phyloP scores from a whole-genome alignment of 2,797 vertebrate genomes.

The Hemibagrus guttatus region DNA sequence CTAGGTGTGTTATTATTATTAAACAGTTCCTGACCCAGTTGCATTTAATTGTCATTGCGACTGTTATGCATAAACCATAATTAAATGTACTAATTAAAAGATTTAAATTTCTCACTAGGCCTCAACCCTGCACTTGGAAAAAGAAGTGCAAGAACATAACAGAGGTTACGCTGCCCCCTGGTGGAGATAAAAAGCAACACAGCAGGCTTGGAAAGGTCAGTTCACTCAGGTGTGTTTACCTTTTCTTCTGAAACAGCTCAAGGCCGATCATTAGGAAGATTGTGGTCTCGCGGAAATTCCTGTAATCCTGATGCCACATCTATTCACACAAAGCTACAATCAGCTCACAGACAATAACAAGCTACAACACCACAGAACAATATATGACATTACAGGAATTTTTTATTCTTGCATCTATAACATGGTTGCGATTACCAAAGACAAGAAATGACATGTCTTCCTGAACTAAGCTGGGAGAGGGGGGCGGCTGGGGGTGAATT shows the following conservation, averaged over 20 bases:
- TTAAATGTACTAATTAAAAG: slow-evolving; percentile 29
- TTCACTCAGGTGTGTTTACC: slow-evolving; percentile 71
- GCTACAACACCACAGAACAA: slow-evolving; percentile 3
- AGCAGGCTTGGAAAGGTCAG: not conserved
- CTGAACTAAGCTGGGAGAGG: not conserved
- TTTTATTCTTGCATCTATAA: not conserved
- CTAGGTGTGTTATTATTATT: not conserved
- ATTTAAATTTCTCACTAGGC: slow-evolving; percentile 22
- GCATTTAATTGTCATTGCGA: not conserved
- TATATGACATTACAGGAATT: not conserved
- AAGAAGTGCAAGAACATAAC: not conserved
- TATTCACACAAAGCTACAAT: slow-evolving; percentile 61
- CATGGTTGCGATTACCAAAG: not conserved
- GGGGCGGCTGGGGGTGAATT: too few relatives aligned
- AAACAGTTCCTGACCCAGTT: not conserved
- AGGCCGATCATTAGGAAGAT: slow-evolving; percentile 90
- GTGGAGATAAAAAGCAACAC: not conserved
- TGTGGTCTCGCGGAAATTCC: slow-evolving; percentile 91
- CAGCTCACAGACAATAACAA: not conserved
- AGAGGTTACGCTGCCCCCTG: slow-evolving; percentile 27
- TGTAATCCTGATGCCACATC: slow-evolving; percentile 96
- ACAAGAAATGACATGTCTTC: not conserved
- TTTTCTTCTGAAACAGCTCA: slow-evolving; percentile 92
- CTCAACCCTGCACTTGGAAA: not conserved
- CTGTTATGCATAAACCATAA: slow-evolving; percentile 10